These are phyloP conservation scores for Dipodomys merriami DNA, from an alignment of 2,113 vertebrate genomes.

Conservation along the genomic window DNA sequence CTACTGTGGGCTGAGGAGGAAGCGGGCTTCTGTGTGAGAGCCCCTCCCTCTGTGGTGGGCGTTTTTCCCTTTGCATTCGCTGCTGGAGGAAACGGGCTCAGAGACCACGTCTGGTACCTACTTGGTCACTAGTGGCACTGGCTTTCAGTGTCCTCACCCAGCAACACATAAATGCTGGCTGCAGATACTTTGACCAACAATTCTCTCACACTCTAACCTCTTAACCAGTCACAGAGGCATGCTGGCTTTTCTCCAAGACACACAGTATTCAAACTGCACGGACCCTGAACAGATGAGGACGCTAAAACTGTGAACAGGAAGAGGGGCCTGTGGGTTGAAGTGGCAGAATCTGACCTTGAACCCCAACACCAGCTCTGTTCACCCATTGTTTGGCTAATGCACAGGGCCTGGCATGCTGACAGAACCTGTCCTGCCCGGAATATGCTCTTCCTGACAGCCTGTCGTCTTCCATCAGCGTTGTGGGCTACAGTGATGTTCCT, in stretches of 20 bases:
- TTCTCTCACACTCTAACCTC: background rate
- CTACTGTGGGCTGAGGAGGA: background rate
- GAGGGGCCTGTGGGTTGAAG: background rate
- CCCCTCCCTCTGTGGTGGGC: background rate
- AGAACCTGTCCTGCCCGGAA: background rate
- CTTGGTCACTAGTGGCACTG: too few relatives aligned
- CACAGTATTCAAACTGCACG: background rate
- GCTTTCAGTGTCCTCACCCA: background rate
- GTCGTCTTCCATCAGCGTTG: background rate
- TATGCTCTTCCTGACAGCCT: background rate
- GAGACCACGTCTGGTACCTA: background rate
- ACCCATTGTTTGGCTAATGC: background rate
- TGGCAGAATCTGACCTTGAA: background rate
- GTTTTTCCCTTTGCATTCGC: background rate
- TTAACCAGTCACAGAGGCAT: background rate
- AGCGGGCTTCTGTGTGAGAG: background rate
- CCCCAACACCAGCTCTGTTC: accelerated
- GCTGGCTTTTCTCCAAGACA: background rate
- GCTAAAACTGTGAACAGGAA: background rate
- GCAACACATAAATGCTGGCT: background rate
- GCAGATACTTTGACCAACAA: background rate
- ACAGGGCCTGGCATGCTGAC: background rate
- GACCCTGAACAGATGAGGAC: background rate
- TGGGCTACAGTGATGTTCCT: conserved; percentile 21
- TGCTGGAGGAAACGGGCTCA: background rate